Percentiles rank a stretch among this genome's conserved stretches.
These are phyloP conservation scores for Lysandra coridon DNA, from an alignment of 2,888 invertebrate species.

Conservation along the genomic window DNA sequence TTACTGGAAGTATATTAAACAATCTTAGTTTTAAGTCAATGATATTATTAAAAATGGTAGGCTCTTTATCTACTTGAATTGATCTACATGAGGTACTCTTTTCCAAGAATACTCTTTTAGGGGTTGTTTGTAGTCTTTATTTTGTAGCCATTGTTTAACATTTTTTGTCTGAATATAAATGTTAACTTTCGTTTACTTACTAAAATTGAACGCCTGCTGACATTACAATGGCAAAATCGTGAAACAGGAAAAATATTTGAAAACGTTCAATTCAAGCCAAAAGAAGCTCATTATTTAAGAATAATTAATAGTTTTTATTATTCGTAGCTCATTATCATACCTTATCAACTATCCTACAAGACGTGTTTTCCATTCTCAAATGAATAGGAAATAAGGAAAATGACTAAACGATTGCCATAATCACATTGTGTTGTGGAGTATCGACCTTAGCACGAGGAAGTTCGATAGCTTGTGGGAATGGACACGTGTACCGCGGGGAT, in stretches of 20 bases:
- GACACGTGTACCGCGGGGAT: conserved; percentile 14
- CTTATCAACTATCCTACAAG: too few species aligned
- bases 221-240: conserved; percentile 36
- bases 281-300: too few species aligned
- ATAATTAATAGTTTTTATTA: too few species aligned
- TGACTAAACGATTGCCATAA: background rate
- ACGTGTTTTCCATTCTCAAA: background rate
- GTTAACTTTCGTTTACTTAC: background rate
- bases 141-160: too few species aligned
- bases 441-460: background rate
- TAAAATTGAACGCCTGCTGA: conserved; percentile 33
- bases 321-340: too few species aligned
- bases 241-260: conserved; percentile 14
- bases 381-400: background rate
- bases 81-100: too few species aligned
- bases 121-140: too few species aligned
- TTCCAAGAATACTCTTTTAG: too few species aligned
- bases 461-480: conserved; percentile 5
- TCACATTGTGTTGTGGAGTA: background rate
- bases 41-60: too few species aligned
- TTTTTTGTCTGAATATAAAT: too few species aligned
- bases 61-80: too few species aligned
- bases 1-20: background rate
- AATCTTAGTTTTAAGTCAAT: too few species aligned
- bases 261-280: background rate